A percentile compares a stretch with the other conserved stretches of the same genome.
These are phyloP conservation scores for Mylabris sibirica DNA, from an alignment of 2,888 invertebrate genomes.

Conservation along the genomic window DNA sequence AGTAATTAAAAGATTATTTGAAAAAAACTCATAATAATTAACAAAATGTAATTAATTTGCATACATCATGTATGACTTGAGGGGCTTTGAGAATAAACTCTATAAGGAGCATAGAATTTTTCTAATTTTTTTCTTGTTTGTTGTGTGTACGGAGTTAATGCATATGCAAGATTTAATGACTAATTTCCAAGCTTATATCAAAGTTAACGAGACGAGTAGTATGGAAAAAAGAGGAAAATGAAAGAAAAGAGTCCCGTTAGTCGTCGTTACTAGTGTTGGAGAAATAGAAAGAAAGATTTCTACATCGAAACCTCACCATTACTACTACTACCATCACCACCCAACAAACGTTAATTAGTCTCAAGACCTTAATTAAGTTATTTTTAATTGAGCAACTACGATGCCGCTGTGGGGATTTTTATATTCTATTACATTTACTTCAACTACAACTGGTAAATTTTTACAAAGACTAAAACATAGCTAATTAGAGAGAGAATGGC, in stretches of 20 bases:
- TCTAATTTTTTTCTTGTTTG: slow-evolving; percentile 2
- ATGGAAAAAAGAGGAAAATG: slow-evolving; percentile 42
- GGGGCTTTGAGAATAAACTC: slow-evolving; percentile 9
- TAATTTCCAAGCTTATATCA: slow-evolving; percentile 60
- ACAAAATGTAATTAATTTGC: slow-evolving; percentile 24
- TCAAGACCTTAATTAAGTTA: slow-evolving; percentile 73
- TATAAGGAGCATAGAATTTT: background rate
- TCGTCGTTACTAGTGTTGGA: slow-evolving; percentile 21
- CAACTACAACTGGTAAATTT: slow-evolving; percentile 34
- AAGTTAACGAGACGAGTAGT: slow-evolving; percentile 59
- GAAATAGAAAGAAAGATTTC: slow-evolving; percentile 46
- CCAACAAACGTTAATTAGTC: slow-evolving; percentile 65
- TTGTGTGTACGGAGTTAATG: slow-evolving; percentile 13
- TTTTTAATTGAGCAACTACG: slow-evolving; percentile 68
- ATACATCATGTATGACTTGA: slow-evolving; percentile 16
- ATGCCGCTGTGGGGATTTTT: slow-evolving; percentile 49
- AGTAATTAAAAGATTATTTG: slow-evolving; percentile 17
- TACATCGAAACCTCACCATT: slow-evolving; percentile 31
- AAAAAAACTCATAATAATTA: slow-evolving; percentile 11
- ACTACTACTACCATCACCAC: slow-evolving; percentile 49
- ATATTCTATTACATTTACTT: slow-evolving; percentile 45
- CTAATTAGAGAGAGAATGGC: slow-evolving; percentile 37
- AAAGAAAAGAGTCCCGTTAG: slow-evolving; percentile 32
- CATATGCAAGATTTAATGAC: slow-evolving; percentile 59
- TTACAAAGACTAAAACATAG: slow-evolving; percentile 33